Evolutionary conservation across 1,140 invertebrate genomes (phyloP).

Genomic region (Trinorchestia longiramus): DNA sequence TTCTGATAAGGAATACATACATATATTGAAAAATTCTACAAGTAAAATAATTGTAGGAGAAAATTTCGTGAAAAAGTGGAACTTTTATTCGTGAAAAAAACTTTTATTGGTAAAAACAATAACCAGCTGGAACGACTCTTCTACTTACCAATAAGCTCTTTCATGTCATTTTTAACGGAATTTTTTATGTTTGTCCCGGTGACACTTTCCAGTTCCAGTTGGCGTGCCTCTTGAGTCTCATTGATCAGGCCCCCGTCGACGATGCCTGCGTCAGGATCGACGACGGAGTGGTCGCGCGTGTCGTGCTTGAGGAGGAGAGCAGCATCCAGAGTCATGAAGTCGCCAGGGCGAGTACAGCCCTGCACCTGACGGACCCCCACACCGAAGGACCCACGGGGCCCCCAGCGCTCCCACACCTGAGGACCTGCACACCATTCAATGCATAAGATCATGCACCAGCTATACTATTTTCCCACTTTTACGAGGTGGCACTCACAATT

Average conservation of each 20-base stretch:
- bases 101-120: no score
- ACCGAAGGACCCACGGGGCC: neutral
- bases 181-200: neutral
- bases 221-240: neutral
- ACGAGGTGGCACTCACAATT: neutral
- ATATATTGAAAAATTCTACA: no score
- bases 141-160: neutral
- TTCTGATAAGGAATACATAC: neutral
- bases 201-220: neutral
- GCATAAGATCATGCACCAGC: neutral
- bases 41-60: no score
- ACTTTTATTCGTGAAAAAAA: no score
- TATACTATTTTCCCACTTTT: neutral
- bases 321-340: conserved; percentile 14
- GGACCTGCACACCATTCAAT: conserved; percentile 2
- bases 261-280: neutral
- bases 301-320: neutral
- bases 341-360: conserved; percentile 4
- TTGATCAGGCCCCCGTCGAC: neutral
- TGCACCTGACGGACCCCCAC: conserved; percentile 38
- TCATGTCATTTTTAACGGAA: neutral
- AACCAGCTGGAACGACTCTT: neutral
- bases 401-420: conserved; percentile 26
- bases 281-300: neutral
- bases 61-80: no score